Conservation (phyloP, 64 coral and sea anemone species). For the Actinia tenebrosa region DNA sequence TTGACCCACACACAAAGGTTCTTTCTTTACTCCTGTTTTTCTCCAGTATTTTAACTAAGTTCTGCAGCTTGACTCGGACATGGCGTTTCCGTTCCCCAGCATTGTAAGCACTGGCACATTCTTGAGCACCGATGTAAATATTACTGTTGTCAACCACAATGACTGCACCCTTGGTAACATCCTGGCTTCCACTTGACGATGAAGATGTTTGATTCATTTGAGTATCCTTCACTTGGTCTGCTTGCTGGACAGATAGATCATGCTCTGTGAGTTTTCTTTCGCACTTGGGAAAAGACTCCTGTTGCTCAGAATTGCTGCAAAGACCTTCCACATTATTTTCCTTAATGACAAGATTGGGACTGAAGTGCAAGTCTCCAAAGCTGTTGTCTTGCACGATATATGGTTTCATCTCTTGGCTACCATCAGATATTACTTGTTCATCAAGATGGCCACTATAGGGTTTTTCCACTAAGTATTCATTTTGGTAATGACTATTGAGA, state of each 20-base stretch:
- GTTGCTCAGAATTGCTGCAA: background rate
- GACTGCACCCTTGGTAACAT: conserved; percentile 26
- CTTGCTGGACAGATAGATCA: background rate
- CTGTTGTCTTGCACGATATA: background rate
- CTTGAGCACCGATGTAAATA: conserved; percentile 97
- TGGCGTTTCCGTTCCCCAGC: conserved; percentile 74
- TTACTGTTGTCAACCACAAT: conserved; percentile 95
- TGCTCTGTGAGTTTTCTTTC: background rate
- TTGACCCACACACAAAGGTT: conserved; percentile 82
- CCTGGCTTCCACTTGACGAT: background rate
- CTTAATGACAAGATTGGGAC: background rate
- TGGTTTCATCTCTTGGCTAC: background rate
- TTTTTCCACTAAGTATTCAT: background rate
- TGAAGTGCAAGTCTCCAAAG: background rate
- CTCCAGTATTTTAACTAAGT: conserved; percentile 89
- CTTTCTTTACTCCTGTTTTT: conserved; percentile 52
- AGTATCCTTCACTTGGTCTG: background rate
- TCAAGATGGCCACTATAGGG: background rate
- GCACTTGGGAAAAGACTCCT: background rate
- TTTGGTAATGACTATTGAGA: background rate
- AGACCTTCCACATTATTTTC: background rate
- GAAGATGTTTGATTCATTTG: background rate
- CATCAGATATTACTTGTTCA: background rate
- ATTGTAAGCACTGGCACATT: conserved; percentile 75
- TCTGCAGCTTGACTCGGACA: conserved; percentile 88